Conservation (phyloP, 2,888 invertebrate genomes). For the Palloptera scutellata region DNA sequence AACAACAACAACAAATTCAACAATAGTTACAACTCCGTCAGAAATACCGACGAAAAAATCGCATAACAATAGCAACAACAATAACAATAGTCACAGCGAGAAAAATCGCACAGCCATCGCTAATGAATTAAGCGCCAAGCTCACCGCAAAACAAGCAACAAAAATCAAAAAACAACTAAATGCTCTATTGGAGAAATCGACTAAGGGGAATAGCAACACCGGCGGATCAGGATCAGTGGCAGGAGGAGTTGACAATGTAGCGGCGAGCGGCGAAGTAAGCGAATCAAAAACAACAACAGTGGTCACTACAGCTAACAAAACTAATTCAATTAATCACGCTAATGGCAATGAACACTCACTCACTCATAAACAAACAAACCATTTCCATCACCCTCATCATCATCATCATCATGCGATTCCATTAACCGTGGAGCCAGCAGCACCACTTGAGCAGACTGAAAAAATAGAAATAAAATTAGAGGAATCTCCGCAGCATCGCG, state of each 20-base stretch:
- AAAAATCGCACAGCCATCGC: constrained; percentile 45
- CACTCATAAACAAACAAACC: constrained; percentile 39
- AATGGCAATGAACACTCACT: constrained; percentile 35
- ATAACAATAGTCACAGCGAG: constrained; percentile 36
- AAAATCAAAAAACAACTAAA: constrained; percentile 62
- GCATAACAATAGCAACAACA: constrained; percentile 39
- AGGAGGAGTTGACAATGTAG: constrained; percentile 13
- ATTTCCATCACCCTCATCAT: constrained; percentile 41
- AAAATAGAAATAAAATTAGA: constrained; percentile 57
- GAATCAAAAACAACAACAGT: constrained; percentile 23
- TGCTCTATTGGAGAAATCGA: constrained; percentile 53
- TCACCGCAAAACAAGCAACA: constrained; percentile 57
- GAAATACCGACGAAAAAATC: constrained; percentile 36
- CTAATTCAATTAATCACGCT: constrained; percentile 36
- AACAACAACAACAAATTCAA: constrained; percentile 28
- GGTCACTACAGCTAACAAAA: constrained; percentile 30
- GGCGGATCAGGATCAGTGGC: constrained; percentile 1
- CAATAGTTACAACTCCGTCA: constrained; percentile 28
- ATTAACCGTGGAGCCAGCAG: constrained; percentile 57
- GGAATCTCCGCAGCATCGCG: constrained; percentile 57
- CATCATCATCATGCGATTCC: constrained; percentile 57
- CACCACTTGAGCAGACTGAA: constrained; percentile 57
- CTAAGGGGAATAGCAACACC: constrained; percentile 38
- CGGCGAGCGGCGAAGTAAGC: constrained; percentile 29
- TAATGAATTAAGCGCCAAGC: constrained; percentile 54